Evolutionary conservation across 2,113 vertebrate genomes (phyloP).

Genomic region (Colossoma macropomum): DNA sequence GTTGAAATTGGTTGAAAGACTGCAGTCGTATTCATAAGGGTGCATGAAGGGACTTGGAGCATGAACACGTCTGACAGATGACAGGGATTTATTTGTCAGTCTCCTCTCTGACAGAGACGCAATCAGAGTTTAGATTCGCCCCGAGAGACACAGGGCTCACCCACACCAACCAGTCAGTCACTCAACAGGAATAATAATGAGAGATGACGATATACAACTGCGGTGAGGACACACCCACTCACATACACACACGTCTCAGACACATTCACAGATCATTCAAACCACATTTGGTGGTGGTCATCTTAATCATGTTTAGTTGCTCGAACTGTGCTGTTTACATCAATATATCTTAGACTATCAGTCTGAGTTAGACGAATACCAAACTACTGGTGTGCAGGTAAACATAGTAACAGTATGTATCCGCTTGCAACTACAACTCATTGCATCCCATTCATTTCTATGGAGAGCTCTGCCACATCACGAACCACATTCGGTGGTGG

Average conservation of each 20-base stretch:
- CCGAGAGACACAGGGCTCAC: slow-evolving; percentile 9
- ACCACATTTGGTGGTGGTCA: too few species aligned
- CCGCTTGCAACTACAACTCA: too few species aligned
- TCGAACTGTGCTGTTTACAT: too few species aligned
- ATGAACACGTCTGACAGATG: slow-evolving; percentile 30
- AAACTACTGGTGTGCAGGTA: too few species aligned
- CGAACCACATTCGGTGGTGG: too few species aligned
- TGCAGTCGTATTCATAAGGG: slow-evolving; percentile 14
- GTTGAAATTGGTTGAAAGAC: slow-evolving; percentile 33
- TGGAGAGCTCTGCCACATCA: too few species aligned
- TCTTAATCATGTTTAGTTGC: too few species aligned
- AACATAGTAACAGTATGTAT: too few species aligned
- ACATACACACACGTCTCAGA: not conserved
- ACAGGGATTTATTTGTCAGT: slow-evolving; percentile 47
- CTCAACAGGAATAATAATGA: slow-evolving; percentile 46
- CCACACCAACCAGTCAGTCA: slow-evolving; percentile 33
- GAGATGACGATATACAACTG: slow-evolving; percentile 9
- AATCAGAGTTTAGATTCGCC: slow-evolving; percentile 54
- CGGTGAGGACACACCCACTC: slow-evolving; percentile 24
- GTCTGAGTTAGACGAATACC: too few species aligned
- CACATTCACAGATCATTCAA: too few species aligned
- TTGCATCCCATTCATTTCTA: too few species aligned
- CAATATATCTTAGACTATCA: too few species aligned
- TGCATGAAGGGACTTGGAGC: slow-evolving; percentile 35
- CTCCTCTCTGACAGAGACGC: slow-evolving; percentile 27